A percentile compares a stretch with the other conserved stretches of the same genome.
These are phyloP conservation scores for Pseudochirops corinnae DNA, from an alignment of 2,797 vertebrate species.

Conservation along the genomic window DNA sequence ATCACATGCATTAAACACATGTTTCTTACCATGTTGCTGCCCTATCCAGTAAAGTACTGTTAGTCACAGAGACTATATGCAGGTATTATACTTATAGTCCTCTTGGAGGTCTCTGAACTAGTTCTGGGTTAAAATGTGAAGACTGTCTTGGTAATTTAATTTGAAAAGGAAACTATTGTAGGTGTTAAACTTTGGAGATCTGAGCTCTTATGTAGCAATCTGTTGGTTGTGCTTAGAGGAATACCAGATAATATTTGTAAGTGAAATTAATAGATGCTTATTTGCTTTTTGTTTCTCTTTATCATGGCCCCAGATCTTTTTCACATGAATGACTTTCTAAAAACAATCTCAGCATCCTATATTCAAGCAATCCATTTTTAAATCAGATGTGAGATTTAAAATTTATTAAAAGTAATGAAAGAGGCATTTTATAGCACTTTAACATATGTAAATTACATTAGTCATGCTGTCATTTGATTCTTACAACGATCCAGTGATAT, in stretches of 20 bases:
- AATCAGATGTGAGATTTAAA: background rate
- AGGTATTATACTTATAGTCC: background rate
- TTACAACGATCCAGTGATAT: no score
- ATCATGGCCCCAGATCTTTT: background rate
- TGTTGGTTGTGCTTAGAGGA: background rate
- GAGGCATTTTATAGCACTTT: background rate
- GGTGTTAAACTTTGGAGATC: background rate
- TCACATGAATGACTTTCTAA: background rate
- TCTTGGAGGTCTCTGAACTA: background rate
- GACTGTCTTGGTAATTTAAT: background rate
- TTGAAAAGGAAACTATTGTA: background rate
- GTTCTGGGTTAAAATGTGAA: background rate
- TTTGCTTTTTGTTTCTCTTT: background rate
- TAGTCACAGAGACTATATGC: background rate
- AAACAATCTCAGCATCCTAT: background rate
- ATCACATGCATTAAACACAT: no score
- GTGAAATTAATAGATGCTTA: background rate
- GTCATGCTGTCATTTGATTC: background rate
- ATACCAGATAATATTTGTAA: background rate
- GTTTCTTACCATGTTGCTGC: no score
- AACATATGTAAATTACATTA: background rate
- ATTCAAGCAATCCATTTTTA: background rate
- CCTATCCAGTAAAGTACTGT: no score
- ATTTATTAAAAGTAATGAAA: background rate
- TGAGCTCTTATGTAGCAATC: background rate